Evolutionary conservation across 2,113 vertebrate species (phyloP), one percentile per base, ranked within the genome.

Genomic region (Rhadina sibilatrix): DNA sequence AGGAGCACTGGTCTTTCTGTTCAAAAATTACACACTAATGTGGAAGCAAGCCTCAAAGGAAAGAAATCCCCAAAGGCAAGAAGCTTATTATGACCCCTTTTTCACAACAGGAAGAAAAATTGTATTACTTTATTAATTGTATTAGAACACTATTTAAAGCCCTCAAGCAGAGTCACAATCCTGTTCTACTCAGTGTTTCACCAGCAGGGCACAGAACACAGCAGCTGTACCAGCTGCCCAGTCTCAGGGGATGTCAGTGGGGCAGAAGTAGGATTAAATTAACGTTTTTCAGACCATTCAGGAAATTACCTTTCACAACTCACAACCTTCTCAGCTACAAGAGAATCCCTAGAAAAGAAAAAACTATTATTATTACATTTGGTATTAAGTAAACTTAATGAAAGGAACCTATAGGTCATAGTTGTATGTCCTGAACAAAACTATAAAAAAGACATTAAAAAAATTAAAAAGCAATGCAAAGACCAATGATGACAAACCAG

Each of bases 221-320:
- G 47, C 3, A 72, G 30, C 9, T 33, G 2, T 20, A 71, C 12
- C 42, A 56, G 74, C n/a, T 64, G 17, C 21, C 74, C n/a, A 64
- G 49, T 23, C 35, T 82, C 61, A 68, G 28, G 21, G 9, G 7
- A 14, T 20, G 38, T 72, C 46, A 56, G 14, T 21, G 19, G 13
- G 21, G 19, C 24, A 50, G 24, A 90, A 79, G 16, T 6, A 31
- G 13, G 20, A 74, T 47, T 69, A 85, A 88, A 57, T 12, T 12
- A 38, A 37, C 13, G 2, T 42, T 68, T 84, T 56, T 88, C 35
- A 92, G 14, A 76, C 8, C 60, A 54, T 12, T 70, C 20, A 31
- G 17, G 16, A 89, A 89, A 93, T 91, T 93, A 97, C 96, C 95
- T 97, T 85, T 54, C 27, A 4, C 1, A 9, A 60, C 3, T n/a